Base-by-base conservation (phyloP, 2,888 invertebrate genomes). In the Prosapia bicincta region DNA sequence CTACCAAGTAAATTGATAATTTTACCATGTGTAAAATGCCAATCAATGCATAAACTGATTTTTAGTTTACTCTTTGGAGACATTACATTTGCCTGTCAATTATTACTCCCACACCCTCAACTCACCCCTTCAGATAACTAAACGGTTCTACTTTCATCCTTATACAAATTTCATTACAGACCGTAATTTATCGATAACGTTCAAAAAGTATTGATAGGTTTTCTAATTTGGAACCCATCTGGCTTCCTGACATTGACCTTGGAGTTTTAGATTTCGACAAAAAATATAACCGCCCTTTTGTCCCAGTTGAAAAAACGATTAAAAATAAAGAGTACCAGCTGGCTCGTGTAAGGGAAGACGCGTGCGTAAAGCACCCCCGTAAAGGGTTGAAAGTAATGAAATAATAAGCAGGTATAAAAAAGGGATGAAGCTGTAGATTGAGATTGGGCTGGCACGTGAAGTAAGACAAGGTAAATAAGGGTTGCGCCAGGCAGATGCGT, bases 391-490 rank as follows among this genome's bases (percentile, higher is more conserved):
- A 25, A 72, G 72, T 73, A 73, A 73, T 73, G 73, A 73, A 74
- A 74, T 69, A 74, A 69, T 68, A 69, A 74, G 74, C 74, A 74
- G 69, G 74, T 74, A 74, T 54, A 54, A 54, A 54, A n/a, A 54
- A 54, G 54, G 54, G 54, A 54, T 54, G 54, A 54, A 54, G 54
- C 54, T 54, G 54, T 54, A 54, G 54, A 38, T 38, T 20, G 54
- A 54, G 54, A 54, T 54, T n/a, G 38, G 38, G 10, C 38, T 2
- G 54, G 54, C 54, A 54, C 54, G 54, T 54, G 54, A 54, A 20
- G 38, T 38, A 38, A 38, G 10, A 38, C 10, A 6, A 1, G 3
- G 20, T n/a, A 20, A 20, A 54, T 20, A 54, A 20, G 20, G 20
- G 54, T n/a, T n/a, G n/a, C 5, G 54, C 54, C n/a, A 20, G 54